Percentiles rank a stretch among this genome's conserved stretches.
Evolutionary conservation across 2,888 invertebrate genomes (phyloP).

Genomic region (Calephelis perditalis): DNA sequence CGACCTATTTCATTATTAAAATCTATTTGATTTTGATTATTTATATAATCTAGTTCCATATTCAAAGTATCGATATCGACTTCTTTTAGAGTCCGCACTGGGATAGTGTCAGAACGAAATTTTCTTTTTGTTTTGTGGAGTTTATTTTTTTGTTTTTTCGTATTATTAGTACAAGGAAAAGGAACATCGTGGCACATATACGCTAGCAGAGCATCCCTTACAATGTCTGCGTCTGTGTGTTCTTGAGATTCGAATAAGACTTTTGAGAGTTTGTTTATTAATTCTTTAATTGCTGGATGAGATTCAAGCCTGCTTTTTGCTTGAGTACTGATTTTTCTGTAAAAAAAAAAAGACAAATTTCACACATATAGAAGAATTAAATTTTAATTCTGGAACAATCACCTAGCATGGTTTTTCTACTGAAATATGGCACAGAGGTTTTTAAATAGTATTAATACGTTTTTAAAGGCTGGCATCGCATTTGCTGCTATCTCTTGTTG

Average conservation of each 20-base stretch:
- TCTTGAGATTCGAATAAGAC: constrained; percentile 83
- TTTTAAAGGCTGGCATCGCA: too few relatives aligned
- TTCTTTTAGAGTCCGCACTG: constrained; percentile 50
- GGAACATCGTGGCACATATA: constrained; percentile 91
- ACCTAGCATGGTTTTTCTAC: too few relatives aligned
- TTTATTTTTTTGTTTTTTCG: constrained; percentile 38
- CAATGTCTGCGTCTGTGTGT: constrained; percentile 82
- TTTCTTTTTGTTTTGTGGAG: constrained; percentile 41
- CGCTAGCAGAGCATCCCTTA: constrained; percentile 89
- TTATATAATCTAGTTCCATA: constrained; percentile 66
- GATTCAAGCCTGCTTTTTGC: constrained; percentile 82
- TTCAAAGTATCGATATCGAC: constrained; percentile 62
- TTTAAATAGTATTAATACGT: too few relatives aligned
- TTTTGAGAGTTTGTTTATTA: constrained; percentile 82
- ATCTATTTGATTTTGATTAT: constrained; percentile 64
- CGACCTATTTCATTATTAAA: constrained; percentile 65
- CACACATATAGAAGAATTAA: neutral
- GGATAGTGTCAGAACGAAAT: constrained; percentile 35
- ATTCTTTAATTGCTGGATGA: constrained; percentile 85
- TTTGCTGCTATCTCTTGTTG: too few relatives aligned
- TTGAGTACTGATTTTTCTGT: constrained; percentile 77
- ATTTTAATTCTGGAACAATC: too few relatives aligned
- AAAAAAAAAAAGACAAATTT: constrained; percentile 29
- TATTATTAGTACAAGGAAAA: constrained; percentile 83
- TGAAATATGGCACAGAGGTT: too few relatives aligned